A percentile compares a stretch with the other conserved stretches of the same genome.
phyloP scores from a whole-genome alignment of 2,113 vertebrate species.

The Pogonocichla stellata region DNA sequence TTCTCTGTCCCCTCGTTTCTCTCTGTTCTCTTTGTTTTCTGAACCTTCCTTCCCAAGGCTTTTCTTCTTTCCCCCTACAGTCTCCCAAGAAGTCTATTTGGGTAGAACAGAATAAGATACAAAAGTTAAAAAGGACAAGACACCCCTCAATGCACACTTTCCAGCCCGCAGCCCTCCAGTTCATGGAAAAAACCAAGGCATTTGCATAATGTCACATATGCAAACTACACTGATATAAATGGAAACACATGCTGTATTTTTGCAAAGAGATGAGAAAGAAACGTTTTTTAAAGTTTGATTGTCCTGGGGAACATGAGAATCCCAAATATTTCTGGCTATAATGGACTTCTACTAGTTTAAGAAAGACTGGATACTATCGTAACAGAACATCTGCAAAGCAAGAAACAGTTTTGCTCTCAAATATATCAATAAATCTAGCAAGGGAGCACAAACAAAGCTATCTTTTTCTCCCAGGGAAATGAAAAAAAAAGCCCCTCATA shows the following conservation, averaged over 20 bases:
- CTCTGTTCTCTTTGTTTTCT: conserved; percentile 90
- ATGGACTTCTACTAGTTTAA: neutral
- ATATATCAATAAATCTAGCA: neutral
- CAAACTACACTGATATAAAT: neutral
- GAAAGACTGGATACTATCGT: neutral
- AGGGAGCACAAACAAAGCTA: neutral
- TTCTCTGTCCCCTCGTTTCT: conserved; percentile 89
- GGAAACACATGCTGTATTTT: neutral
- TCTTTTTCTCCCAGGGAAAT: neutral
- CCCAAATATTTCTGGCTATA: neutral
- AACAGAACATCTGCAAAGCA: neutral
- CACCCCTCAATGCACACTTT: neutral
- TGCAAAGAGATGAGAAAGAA: neutral
- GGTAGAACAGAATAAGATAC: conserved; percentile 33
- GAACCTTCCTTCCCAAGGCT: conserved; percentile 87
- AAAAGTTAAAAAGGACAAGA: neutral
- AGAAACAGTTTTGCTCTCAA: neutral
- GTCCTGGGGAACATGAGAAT: neutral
- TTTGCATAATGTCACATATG: neutral
- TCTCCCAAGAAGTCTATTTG: conserved; percentile 94
- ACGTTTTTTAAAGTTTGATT: neutral
- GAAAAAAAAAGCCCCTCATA: neutral
- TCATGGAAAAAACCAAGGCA: neutral
- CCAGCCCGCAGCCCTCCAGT: neutral
- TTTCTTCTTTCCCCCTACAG: conserved; percentile 94